phyloP scores from a whole-genome alignment of 2,797 vertebrate species.

The Periophthalmus magnuspinnatus region DNA sequence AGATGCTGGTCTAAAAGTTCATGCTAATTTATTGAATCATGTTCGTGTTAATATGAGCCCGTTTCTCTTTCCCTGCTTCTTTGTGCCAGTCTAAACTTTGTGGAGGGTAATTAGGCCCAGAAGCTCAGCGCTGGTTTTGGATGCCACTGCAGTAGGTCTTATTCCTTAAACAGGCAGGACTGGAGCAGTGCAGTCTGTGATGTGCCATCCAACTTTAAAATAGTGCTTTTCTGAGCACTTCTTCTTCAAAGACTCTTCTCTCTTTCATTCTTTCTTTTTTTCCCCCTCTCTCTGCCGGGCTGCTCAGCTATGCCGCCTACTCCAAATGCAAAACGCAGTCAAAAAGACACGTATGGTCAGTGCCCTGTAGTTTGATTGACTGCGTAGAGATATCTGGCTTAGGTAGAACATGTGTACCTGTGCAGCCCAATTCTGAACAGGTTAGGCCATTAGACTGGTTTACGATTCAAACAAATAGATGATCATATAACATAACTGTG shows the following conservation, averaged over 20 bases:
- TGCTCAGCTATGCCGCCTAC: constrained; percentile 24
- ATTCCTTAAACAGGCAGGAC: constrained; percentile 43
- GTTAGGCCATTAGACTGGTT: not conserved
- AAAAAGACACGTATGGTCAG: too few relatives aligned
- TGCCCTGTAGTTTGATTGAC: not conserved
- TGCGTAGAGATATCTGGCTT: not conserved
- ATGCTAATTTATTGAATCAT: constrained; percentile 33
- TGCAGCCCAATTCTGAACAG: too few relatives aligned
- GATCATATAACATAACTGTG: not conserved
- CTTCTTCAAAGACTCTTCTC: constrained; percentile 59
- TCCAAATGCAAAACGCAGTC: constrained; percentile 10
- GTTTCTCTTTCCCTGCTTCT: constrained; percentile 2
- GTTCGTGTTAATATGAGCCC: constrained; percentile 50
- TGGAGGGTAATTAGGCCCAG: constrained; percentile 45
- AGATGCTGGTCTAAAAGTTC: not conserved
- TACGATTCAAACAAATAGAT: constrained; percentile 30
- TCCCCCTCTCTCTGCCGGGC: constrained; percentile 31
- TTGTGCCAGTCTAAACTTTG: constrained; percentile 27
- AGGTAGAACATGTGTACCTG: too few relatives aligned
- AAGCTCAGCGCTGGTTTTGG: constrained; percentile 34
- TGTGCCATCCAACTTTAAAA: constrained; percentile 67
- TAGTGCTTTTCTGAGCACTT: constrained; percentile 50
- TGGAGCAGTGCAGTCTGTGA: constrained; percentile 54
- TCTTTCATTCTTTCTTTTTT: constrained; percentile 21
- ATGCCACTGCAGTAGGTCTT: constrained; percentile 30